Evolutionary conservation across 2,797 vertebrate species (phyloP).

Genomic region (Malacoraja senta): DNA sequence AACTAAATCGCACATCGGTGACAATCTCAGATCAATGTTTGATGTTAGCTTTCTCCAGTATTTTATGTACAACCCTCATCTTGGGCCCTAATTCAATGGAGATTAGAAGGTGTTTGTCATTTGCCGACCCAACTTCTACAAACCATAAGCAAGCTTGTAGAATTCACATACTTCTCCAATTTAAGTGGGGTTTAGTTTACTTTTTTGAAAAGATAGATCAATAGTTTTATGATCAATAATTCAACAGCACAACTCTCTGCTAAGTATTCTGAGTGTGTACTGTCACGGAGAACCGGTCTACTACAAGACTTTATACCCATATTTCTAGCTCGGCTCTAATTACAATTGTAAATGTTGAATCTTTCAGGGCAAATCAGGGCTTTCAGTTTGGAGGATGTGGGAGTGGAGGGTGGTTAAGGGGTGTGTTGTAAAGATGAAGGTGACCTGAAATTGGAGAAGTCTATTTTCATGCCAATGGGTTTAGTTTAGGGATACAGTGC

Average conservation of each 20-base stretch:
- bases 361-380: not conserved
- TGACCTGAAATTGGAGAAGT: too few relatives aligned
- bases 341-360: not conserved
- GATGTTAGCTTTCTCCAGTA: not conserved
- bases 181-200: not conserved
- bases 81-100: not conserved
- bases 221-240: conserved; percentile 20
- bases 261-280: not conserved
- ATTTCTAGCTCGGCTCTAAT: not conserved
- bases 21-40: not conserved
- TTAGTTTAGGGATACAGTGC: too few relatives aligned
- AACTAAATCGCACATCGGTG: not conserved
- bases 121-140: not conserved
- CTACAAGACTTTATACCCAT: not conserved
- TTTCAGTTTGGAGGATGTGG: too few relatives aligned
- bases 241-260: not conserved
- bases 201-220: not conserved
- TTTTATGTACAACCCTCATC: not conserved
- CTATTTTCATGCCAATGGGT: too few relatives aligned
- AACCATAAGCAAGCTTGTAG: not conserved
- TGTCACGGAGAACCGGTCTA: too few relatives aligned
- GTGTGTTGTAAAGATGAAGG: too few relatives aligned
- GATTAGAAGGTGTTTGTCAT: not conserved
- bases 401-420: too few relatives aligned
- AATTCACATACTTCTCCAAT: not conserved